Conservation (phyloP, 2,888 invertebrate species). For the Zeuzera pyrina region DNA sequence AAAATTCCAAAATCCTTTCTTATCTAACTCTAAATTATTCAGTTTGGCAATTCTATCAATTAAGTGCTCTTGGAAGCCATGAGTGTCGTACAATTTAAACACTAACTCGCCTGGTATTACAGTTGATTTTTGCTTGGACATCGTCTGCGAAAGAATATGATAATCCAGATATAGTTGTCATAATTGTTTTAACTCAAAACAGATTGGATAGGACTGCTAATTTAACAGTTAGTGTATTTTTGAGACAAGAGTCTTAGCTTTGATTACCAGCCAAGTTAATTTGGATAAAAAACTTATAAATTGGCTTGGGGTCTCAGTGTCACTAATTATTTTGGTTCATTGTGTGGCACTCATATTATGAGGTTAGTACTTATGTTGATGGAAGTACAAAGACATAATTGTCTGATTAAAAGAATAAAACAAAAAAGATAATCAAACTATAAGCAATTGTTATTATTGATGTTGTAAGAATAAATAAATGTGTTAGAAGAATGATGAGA, state of each 20-base stretch:
- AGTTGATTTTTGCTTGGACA: conserved; percentile 40
- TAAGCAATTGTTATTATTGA: neutral
- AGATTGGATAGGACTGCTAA: no score
- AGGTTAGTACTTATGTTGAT: no score
- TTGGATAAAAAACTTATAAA: neutral
- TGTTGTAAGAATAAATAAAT: no score
- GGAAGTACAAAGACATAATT: no score
- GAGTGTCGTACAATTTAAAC: conserved; percentile 84
- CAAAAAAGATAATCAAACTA: no score
- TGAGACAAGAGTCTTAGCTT: no score
- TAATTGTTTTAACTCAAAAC: conserved; percentile 3
- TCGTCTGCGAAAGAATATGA: conserved; percentile 41
- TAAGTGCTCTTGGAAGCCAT: conserved; percentile 81
- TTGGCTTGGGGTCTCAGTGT: neutral
- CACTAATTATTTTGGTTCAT: neutral
- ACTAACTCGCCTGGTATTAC: conserved; percentile 77
- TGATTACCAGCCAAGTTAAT: neutral
- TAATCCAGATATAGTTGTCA: no score
- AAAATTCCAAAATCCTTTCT: conserved; percentile 69
- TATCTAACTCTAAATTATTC: conserved; percentile 76
- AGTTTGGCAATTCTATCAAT: conserved; percentile 77
- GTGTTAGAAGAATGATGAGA: no score
- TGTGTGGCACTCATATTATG: no score
- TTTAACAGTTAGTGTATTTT: no score
- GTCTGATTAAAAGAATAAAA: no score